These are phyloP conservation scores for Procapra przewalskii DNA, from an alignment of 2,113 vertebrate species.

Conservation along the genomic window DNA sequence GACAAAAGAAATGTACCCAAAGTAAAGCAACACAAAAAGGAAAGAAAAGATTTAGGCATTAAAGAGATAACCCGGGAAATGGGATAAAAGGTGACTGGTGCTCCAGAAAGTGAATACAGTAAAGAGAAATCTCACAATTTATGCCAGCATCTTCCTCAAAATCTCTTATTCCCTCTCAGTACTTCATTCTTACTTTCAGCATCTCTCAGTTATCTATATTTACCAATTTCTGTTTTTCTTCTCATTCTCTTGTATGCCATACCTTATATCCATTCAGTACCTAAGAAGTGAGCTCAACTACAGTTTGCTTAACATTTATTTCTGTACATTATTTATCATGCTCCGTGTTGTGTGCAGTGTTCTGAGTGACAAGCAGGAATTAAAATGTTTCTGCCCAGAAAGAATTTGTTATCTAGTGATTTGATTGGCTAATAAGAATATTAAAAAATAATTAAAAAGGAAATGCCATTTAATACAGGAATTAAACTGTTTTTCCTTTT, in stretches of 20 bases:
- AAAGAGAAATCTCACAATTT: background rate
- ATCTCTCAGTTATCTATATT: background rate
- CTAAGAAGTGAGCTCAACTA: background rate
- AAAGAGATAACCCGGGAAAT: background rate
- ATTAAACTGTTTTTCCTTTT: background rate
- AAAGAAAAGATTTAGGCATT: constrained; percentile 1
- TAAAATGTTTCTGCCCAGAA: background rate
- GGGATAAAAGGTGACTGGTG: background rate
- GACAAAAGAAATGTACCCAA: background rate
- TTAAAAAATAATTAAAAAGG: background rate
- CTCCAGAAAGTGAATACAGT: background rate
- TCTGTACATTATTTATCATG: background rate
- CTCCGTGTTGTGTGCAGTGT: background rate
- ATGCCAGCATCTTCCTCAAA: background rate
- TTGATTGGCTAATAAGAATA: background rate
- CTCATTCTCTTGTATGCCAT: background rate
- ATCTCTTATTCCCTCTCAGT: background rate
- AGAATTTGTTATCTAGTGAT: background rate
- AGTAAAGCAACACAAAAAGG: background rate
- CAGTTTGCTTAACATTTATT: background rate
- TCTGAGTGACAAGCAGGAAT: background rate
- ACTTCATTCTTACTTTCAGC: background rate
- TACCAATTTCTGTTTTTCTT: background rate
- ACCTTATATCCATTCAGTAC: background rate
- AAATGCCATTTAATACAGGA: background rate